phyloP scores from a whole-genome alignment of 2,888 invertebrate genomes.

The Bugula neritina region DNA sequence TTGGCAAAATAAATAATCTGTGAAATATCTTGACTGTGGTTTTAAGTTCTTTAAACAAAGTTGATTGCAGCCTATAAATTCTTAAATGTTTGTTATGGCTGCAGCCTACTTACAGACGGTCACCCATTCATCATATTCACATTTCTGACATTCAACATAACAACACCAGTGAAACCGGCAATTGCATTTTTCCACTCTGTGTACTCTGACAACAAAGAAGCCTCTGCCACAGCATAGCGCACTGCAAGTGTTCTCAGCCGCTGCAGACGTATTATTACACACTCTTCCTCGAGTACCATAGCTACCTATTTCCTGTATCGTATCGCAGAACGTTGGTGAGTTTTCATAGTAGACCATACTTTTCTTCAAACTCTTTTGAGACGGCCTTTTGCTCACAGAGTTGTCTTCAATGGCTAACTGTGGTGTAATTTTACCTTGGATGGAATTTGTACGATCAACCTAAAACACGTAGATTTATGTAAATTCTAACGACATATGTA shows the following conservation, averaged over 20 bases:
- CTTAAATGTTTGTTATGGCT: no score
- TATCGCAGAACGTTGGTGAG: slow-evolving; percentile 86
- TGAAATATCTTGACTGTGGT: no score
- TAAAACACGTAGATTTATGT: not conserved
- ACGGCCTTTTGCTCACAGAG: slow-evolving; percentile 9
- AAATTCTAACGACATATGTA: no score
- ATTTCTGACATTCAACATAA: slow-evolving; percentile 48
- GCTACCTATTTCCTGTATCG: slow-evolving; percentile 44
- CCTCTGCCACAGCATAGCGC: slow-evolving; percentile 46
- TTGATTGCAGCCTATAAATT: no score
- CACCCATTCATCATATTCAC: slow-evolving; percentile 65
- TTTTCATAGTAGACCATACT: slow-evolving; percentile 88
- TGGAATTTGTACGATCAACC: slow-evolving; percentile 17
- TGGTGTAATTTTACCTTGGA: slow-evolving; percentile 17
- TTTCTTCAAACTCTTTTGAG: slow-evolving; percentile 62
- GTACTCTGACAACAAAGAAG: slow-evolving; percentile 59
- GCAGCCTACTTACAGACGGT: slow-evolving; percentile 73
- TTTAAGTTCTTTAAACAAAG: no score
- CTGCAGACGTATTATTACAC: slow-evolving; percentile 45
- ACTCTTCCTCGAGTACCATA: slow-evolving; percentile 47
- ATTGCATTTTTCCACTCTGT: slow-evolving; percentile 44
- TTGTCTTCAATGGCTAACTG: slow-evolving; percentile 3
- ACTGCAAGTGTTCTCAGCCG: slow-evolving; percentile 44
- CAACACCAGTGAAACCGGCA: slow-evolving; percentile 54
- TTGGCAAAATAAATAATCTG: no score